These are phyloP conservation scores for Anseranas semipalmata DNA, from an alignment of 2,113 vertebrate species.

Conservation along the genomic window DNA sequence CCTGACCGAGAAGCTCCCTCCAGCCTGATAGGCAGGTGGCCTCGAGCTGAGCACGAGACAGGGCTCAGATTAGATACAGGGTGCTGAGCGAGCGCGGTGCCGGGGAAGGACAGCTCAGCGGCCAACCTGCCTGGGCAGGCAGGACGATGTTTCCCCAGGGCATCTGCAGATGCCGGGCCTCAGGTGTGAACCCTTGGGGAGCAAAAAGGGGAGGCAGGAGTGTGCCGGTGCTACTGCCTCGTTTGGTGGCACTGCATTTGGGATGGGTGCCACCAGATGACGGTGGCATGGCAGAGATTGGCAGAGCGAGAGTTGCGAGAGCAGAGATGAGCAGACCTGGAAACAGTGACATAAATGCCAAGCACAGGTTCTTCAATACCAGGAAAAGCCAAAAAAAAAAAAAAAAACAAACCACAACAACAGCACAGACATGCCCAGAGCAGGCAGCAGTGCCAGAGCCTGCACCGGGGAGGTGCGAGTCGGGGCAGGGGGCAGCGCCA, in stretches of 20 bases:
- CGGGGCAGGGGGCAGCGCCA: accelerated
- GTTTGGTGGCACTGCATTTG: not conserved
- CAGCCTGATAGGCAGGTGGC: not conserved
- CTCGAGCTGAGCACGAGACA: not conserved
- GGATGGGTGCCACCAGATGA: not conserved
- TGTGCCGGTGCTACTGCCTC: not conserved
- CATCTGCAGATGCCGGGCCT: not conserved
- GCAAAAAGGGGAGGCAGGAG: not conserved
- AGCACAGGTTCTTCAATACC: not conserved
- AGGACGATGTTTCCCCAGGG: not conserved
- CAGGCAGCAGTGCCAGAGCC: not conserved
- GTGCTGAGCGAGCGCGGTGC: accelerated
- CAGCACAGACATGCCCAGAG: not conserved
- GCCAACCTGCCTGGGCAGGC: not conserved
- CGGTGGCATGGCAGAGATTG: not conserved
- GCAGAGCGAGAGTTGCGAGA: not conserved
- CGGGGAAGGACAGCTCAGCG: not conserved
- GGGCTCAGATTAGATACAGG: constrained; percentile 35
- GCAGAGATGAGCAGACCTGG: not conserved
- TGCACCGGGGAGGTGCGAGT: not conserved
- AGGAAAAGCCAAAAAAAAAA: not conserved
- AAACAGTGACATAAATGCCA: not conserved
- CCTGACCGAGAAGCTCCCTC: constrained; percentile 1
- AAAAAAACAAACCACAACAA: no score
- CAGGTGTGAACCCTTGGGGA: not conserved